Base-by-base conservation (phyloP, 2,797 vertebrate genomes). In the Menidia menidia region DNA sequence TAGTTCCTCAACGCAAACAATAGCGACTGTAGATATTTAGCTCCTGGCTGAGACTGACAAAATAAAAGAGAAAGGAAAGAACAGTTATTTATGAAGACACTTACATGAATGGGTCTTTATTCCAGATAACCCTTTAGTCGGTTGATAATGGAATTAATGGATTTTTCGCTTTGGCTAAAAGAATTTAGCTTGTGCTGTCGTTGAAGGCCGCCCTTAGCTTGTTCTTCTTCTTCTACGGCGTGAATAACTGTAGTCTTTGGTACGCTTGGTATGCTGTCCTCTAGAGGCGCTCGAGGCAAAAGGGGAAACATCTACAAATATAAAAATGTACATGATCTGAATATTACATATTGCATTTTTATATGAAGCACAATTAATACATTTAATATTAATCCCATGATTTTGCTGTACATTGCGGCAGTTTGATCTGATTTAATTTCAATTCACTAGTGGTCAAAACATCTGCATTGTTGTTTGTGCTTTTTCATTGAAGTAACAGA, bases 1-100 rank as follows among this genome's bases (percentile, higher is more conserved):
- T 90, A 88, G 82, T 91, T 88, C 70, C 69, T 68, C 66, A 85
- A 73, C 76, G 87, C 81, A 88, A 89, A 91, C 92, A 92, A 92
- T 84, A 87, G 84, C 78, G 74, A 32, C 60, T 54, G 52, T 33
- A 64, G 30, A 68, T 59, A 62, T 78, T 60, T 48, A 73, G 56
- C 72, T 64, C n/a, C 50, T 11, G 31, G 13, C 61, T 32, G 31
- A 71, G 6, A 68, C 15, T 18, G 14, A 39, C 0, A 3, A n/a
- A 42, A 58, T 16, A 43, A 4, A 41, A 25, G 25, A 42, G 6
- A 14, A 4, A 19, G 0, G 3, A n/a, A 16, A 31, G 0, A 64
- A 54, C 35, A 15, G 4, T 14, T 13, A 4, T 31, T 6, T 4
- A 6, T 0, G 12, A 3, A 4, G 30, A n/a, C 78, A 92, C 92